Percentiles rank a stretch among this genome's conserved stretches.
Conservation (phyloP, 2,888 invertebrate species). For the Dromius quadrimaculatus region DNA sequence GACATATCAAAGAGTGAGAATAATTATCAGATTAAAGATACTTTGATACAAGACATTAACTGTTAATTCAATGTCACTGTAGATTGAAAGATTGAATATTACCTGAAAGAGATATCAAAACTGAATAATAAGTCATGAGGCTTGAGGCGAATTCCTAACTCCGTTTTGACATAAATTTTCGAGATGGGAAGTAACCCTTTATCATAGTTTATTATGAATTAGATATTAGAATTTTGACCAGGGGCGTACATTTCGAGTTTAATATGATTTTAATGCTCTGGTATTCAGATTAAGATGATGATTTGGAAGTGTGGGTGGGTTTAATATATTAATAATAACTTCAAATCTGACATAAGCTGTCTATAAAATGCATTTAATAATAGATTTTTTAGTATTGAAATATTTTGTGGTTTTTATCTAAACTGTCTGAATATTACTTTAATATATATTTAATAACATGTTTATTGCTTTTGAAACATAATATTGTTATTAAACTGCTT, state of each 20-base stretch:
- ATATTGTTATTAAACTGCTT: too few relatives aligned
- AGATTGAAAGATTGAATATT: slow-evolving; percentile 28
- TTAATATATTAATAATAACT: slow-evolving; percentile 35
- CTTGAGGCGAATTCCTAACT: slow-evolving; percentile 6
- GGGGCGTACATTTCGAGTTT: slow-evolving; percentile 1
- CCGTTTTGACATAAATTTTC: slow-evolving; percentile 11
- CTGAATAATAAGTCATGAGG: slow-evolving; percentile 18
- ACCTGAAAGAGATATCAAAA: slow-evolving; percentile 26
- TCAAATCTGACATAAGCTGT: slow-evolving; percentile 10
- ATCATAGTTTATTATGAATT: slow-evolving; percentile 19
- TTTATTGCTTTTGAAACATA: too few relatives aligned
- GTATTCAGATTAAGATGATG: slow-evolving; percentile 3
- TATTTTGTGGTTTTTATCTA: background rate
- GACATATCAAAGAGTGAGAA: slow-evolving; percentile 23
- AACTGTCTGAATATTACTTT: background rate
- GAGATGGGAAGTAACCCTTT: slow-evolving; percentile 19
- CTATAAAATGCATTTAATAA: slow-evolving; percentile 9
- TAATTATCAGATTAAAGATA: slow-evolving; percentile 35
- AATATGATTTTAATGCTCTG: slow-evolving; percentile 27
- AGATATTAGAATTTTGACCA: background rate
- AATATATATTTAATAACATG: slow-evolving; percentile 25
- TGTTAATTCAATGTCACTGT: slow-evolving; percentile 7
- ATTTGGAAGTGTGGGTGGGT: slow-evolving; percentile 22
- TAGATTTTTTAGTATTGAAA: slow-evolving; percentile 4
- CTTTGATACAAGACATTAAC: slow-evolving; percentile 22